Evolutionary conservation across 2,113 vertebrate genomes (phyloP).

Genomic region (Scalopus aquaticus): DNA sequence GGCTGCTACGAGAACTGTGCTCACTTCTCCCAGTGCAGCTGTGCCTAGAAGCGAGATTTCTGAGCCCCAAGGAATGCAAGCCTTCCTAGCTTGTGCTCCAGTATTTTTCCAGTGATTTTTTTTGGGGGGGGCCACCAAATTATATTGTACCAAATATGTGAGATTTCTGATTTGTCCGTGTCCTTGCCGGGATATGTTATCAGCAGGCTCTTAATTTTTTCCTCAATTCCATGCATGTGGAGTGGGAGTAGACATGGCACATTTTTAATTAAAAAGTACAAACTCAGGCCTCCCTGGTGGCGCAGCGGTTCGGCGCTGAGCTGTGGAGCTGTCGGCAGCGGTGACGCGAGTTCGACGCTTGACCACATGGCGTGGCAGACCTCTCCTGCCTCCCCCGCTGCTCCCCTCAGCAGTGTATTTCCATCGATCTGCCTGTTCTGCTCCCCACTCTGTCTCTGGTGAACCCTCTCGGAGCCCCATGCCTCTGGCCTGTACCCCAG

Average conservation of each 20-base stretch:
- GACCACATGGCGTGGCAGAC: too few relatives aligned
- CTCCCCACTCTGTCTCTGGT: too few relatives aligned
- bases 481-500: too few relatives aligned
- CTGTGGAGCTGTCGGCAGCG: too few relatives aligned
- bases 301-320: too few relatives aligned
- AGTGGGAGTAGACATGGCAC: background rate
- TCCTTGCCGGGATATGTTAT: background rate
- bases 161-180: background rate
- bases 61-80: background rate
- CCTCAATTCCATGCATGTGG: background rate
- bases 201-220: background rate
- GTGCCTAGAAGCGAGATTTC: background rate
- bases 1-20: background rate
- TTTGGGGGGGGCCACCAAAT: too few relatives aligned
- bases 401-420: too few relatives aligned
- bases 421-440: too few relatives aligned
- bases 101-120: background rate
- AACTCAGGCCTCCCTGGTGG: too few relatives aligned
- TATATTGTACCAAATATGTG: background rate
- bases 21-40: background rate
- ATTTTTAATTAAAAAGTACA: background rate
- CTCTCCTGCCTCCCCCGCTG: too few relatives aligned
- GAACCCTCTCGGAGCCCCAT: too few relatives aligned
- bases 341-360: too few relatives aligned
- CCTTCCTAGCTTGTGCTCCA: background rate